Evolutionary conservation across 2,797 vertebrate species (phyloP), one percentile per base, ranked within the genome.

Genomic region (Hafferia zeledoni): DNA sequence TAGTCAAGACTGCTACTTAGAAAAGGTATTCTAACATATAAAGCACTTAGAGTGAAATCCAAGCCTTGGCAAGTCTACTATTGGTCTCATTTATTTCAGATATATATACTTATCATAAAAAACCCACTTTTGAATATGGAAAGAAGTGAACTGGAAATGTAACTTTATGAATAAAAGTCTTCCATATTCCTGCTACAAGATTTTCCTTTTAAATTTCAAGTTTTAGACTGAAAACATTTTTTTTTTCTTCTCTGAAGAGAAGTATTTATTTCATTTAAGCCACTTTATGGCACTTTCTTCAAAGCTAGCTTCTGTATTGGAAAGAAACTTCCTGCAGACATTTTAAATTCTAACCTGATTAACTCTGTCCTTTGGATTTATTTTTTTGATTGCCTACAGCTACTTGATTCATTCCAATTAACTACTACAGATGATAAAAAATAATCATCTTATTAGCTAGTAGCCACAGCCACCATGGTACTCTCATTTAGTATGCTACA

Each of bases 391-490:
- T 95, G 65, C 63, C 87, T 91, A 47, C 25, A 93, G 64, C 68
- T 83, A 93, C 23, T 13, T 86, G 39, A 93, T 72, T 56, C 18
- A 30, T 83, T 89, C 68, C 31, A 96, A 94, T 97, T 96, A 97
- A 88, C 83, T 79, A 44, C 43, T 87, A 81, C 39, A 78, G 56
- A 92, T 82, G 53, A 94, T 85, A 81, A 81, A 95, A 93, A 90
- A 70, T 91, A 95, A 86, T 83, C 10, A 77, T 83, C 75, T 96
- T 93, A 65, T 61, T 56, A 94, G 37, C 47, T 78, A 79, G 79
- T 59, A 94, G 63, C 27, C 23, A 89, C 17, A 65, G 39, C 39
- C 92, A 61, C 49, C 19, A 41, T 17, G 27, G 20, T 83, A 87
- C 3, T 9, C 17, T 82, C 31, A 37, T 68, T 89, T 89, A 55